phyloP scores from a whole-genome alignment of 2,888 invertebrate species.

The Synergus laeviventris region DNA sequence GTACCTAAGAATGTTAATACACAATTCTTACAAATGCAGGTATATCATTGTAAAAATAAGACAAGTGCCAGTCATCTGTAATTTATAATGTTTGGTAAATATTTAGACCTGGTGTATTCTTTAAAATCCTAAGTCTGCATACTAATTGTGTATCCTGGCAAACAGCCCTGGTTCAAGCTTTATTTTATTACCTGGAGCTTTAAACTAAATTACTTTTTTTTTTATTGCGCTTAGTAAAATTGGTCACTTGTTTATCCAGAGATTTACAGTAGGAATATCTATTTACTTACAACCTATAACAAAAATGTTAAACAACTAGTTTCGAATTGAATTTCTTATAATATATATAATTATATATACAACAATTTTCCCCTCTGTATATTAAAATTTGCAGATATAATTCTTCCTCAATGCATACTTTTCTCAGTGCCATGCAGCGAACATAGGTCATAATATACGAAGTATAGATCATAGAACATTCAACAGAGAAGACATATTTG shows the following conservation, averaged over 20 bases:
- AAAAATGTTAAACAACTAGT: background rate
- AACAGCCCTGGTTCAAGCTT: slow-evolving; percentile 1
- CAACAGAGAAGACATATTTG: background rate
- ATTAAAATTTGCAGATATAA: background rate
- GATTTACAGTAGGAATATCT: background rate
- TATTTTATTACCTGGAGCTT: background rate
- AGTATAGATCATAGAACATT: background rate
- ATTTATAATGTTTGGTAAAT: background rate
- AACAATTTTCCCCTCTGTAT: background rate
- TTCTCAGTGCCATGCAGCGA: background rate
- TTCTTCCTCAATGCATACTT: background rate
- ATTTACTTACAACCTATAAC: background rate
- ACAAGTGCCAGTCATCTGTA: background rate
- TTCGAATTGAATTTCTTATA: too few relatives aligned
- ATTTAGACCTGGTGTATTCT: background rate
- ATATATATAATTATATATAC: too few relatives aligned
- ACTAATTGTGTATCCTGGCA: background rate
- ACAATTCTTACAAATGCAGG: background rate
- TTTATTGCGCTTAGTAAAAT: slow-evolving; percentile 13
- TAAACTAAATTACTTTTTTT: background rate
- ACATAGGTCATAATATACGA: background rate
- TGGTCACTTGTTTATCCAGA: background rate
- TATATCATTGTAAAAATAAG: background rate
- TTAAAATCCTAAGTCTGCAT: background rate
- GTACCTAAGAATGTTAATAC: background rate